Conservation (phyloP, 2,113 vertebrate species). For the Pachyramphus minor region DNA sequence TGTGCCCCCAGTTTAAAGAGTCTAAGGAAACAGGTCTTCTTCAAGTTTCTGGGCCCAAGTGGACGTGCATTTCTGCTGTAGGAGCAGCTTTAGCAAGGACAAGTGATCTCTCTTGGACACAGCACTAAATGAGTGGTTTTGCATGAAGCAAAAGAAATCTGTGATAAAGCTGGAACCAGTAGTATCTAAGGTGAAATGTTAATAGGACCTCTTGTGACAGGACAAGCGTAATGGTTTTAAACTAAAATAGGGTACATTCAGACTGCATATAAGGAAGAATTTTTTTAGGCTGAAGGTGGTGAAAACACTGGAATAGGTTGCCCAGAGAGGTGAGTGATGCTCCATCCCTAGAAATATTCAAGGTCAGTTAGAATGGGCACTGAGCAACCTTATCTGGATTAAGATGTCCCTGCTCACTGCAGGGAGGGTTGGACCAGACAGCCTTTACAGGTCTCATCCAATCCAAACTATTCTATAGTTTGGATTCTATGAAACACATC, state of each 20-base stretch:
- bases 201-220: not conserved
- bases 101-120: not conserved
- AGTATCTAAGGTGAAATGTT: not conserved
- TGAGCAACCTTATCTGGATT: not conserved
- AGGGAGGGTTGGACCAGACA: not conserved
- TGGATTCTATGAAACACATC: not conserved
- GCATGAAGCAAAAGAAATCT: not conserved
- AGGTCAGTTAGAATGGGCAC: not conserved
- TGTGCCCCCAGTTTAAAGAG: not conserved
- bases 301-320: not conserved
- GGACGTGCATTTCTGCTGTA: not conserved
- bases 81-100: not conserved
- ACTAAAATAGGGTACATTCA: not conserved
- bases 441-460: not conserved
- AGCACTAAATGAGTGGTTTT: not conserved
- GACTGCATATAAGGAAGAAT: not conserved
- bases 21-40: not conserved
- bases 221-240: not conserved
- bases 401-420: not conserved
- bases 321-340: not conserved
- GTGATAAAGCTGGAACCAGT: not conserved
- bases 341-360: not conserved
- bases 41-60: not conserved
- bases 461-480: not conserved
- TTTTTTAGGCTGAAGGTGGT: not conserved